phyloP scores from a whole-genome alignment of 2,113 vertebrate species.

The Melanerpes aurifrons region DNA sequence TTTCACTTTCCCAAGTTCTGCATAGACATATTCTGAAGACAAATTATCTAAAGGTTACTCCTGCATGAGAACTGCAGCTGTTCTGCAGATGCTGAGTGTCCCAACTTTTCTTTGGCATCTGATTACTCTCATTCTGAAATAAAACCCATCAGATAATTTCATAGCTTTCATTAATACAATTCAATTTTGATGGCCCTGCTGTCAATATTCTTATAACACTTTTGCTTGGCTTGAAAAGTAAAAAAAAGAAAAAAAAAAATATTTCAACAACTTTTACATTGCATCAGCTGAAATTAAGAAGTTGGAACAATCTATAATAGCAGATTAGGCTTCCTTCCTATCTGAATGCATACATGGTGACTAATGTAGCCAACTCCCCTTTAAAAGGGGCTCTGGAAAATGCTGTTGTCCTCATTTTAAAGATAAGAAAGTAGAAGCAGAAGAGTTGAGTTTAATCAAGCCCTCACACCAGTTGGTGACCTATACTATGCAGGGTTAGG shows the following conservation, averaged over 20 bases:
- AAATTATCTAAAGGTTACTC: conserved; percentile 59
- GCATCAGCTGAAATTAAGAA: conserved; percentile 39
- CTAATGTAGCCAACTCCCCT: conserved; percentile 42
- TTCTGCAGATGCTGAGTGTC: conserved; percentile 38
- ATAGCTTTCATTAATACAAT: background rate
- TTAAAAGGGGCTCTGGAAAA: conserved; percentile 12
- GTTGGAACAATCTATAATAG: conserved; percentile 7
- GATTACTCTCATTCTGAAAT: conserved; percentile 6
- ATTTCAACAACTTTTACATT: conserved; percentile 2
- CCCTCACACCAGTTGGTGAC: conserved; percentile 38
- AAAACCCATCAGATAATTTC: background rate
- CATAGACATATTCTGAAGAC: conserved; percentile 55
- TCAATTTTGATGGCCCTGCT: background rate
- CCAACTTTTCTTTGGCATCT: background rate
- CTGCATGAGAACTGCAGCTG: conserved; percentile 57
- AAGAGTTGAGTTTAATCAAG: conserved; percentile 63
- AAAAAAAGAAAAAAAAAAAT: background rate
- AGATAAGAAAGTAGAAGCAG: conserved; percentile 67
- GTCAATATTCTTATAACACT: background rate
- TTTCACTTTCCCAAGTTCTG: conserved; percentile 55
- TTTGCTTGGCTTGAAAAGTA: background rate
- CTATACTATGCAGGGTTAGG: background rate
- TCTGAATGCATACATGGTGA: conserved; percentile 44
- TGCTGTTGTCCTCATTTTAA: conserved; percentile 29
- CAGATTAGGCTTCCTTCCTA: conserved; percentile 53